Percentiles rank a stretch among this genome's conserved stretches.
phyloP scores from a whole-genome alignment of 2,113 vertebrate species.

The Nematolebias whitei region DNA sequence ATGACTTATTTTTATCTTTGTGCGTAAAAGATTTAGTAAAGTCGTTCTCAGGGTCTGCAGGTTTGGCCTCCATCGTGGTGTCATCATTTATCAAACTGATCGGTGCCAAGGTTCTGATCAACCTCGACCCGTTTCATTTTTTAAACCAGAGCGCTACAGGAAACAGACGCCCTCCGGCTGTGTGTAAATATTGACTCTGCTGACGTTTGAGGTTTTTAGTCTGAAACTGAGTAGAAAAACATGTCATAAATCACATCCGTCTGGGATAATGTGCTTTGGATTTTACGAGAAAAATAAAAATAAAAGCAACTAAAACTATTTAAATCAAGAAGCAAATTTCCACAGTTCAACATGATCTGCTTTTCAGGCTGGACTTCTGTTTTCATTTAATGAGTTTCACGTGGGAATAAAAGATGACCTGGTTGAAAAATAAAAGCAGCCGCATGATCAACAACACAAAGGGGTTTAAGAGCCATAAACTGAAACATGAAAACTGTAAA shows the following conservation, averaged over 20 bases:
- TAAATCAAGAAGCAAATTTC: too few relatives aligned
- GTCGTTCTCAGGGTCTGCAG: conserved; percentile 7
- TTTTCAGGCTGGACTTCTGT: not conserved
- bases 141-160: not conserved
- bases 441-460: conserved; percentile 3
- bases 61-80: not conserved
- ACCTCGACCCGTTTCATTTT: not conserved
- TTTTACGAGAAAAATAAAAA: not conserved
- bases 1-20: not conserved
- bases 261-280: not conserved
- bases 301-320: too few relatives aligned
- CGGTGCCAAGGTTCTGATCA: not conserved
- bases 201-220: not conserved
- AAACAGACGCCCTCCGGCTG: not conserved
- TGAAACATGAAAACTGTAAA: not conserved
- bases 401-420: not conserved
- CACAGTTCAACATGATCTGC: not conserved
- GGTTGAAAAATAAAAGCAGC: not conserved
- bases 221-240: not conserved
- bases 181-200: not conserved
- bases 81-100: conserved; percentile 3
- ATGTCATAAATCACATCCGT: not conserved
- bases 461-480: not conserved
- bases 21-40: not conserved
- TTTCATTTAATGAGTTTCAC: not conserved